Evolutionary conservation across 2,113 vertebrate species (phyloP), one percentile per base, ranked within the genome.

Genomic region (Sturnira hondurensis): DNA sequence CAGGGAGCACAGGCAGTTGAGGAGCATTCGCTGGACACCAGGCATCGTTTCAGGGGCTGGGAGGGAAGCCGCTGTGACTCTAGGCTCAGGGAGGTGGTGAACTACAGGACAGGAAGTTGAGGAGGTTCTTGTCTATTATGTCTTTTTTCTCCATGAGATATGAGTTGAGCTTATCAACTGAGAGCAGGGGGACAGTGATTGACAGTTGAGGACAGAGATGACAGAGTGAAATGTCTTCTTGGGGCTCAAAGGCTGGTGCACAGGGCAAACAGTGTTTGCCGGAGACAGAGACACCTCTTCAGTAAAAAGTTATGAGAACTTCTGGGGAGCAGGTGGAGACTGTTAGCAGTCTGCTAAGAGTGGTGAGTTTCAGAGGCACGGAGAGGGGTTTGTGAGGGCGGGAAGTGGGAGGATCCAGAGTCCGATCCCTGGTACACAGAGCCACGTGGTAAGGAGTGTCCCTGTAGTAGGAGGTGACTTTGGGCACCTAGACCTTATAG

Each of bases 201-300:
- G 31, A 36, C 58, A 54, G 63, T 13, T 43, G 6, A 17, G 38
- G 47, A n/a, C 36, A 56, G 28, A 41, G 65, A 3, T 7, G 63
- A n/a, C 50, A 61, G 36, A 16, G 8, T 19, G 67, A 43, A 28
- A 14, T 63, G 76, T 14, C 26, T 4, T 71, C 65, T 71, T 20
- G 22, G 65, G 22, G 12, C 6, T 7, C 58, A 38, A 45, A 14
- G 58, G 20, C 14, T 3, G 31, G 36, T 0, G 3, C 7, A 4
- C 10, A 15, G 31, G 47, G 47, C n/a, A 19, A 43, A 8, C 10
- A 11, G 47, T 8, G 38, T 45, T 28, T 56, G 38, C 31, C 10
- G 52, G 50, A 91, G 38, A 47, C 38, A 28, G 50, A 28, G 50
- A 58, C 1, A 14, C 45, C 10, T 52, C 68, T 92, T 84, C 45